Evolutionary conservation across 2,113 vertebrate species (phyloP), one percentile per base, ranked within the genome.

Genomic region (Aspiorhynchus laticeps): DNA sequence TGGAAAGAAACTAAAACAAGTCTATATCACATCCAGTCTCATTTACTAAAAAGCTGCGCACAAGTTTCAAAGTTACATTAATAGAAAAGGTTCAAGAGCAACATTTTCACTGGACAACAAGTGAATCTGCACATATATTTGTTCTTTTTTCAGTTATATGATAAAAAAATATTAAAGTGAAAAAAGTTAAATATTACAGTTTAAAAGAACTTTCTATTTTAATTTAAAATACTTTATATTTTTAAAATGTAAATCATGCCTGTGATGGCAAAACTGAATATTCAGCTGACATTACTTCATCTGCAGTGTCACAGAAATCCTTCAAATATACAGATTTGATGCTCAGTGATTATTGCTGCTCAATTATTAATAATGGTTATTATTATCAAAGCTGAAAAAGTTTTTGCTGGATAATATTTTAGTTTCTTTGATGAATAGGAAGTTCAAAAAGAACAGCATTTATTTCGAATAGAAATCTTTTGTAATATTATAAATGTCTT

Each of bases 1-100:
- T 83, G 31, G 87, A 80, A 74, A 85, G 88, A 79, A 51, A 69
- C 26, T 51, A 24, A 80, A 56, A 33, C 21, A 74, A 38, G 31
- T 31, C 33, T 24, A 2, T 12, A 2, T 41, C 69, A 12, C 69
- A 38, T 73, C 36, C 19, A 73, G 36, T 38, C 36, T 41, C 10
- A 5, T 36, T 19, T 24, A 38, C 15, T 21, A 36, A 71, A 36
- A 75, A 43, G 33, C 36, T 73, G 19, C 14, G 9, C 36, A 74
- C 36, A 36, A 24, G 21, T 41, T 33, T 17, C 14, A n/a, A 67
- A 17, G 28, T 33, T 69, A 33, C 31, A 33, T 33, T 7, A 33
- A 33, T 19, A 14, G 11, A 17, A 28, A 67, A 31, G 26, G 12
- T 14, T 31, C 11, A 65, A 65, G 63, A 2, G n/a, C 11, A 14